Conservation (phyloP, 2,113 vertebrate genomes). For the Noturus placidus region DNA sequence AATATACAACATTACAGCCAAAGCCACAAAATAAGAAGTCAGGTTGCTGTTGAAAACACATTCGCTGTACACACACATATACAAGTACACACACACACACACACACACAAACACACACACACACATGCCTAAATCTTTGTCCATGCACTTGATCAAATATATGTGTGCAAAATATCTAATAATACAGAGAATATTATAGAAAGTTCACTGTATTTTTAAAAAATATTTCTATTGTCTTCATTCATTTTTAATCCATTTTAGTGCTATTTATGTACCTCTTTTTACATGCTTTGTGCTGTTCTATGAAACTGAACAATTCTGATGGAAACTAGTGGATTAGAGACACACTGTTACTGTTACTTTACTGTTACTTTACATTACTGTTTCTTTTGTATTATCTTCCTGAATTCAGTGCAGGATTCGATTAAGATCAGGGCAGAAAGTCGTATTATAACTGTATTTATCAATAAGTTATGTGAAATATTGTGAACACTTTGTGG, state of each 20-base stretch:
- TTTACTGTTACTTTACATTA: neutral
- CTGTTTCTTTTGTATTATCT: neutral
- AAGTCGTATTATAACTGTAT: neutral
- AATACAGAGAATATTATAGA: neutral
- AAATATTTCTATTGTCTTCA: neutral
- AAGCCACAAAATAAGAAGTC: constrained; percentile 66
- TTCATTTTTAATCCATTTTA: neutral
- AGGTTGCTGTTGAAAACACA: constrained; percentile 77
- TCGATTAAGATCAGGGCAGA: neutral
- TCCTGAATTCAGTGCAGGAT: neutral
- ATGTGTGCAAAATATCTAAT: neutral
- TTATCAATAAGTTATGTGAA: constrained; percentile 7
- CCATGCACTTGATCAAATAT: constrained; percentile 12
- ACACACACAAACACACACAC: neutral
- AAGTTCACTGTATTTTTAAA: neutral
- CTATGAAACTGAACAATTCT: neutral
- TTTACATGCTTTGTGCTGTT: constrained; percentile 1
- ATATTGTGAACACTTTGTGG: neutral
- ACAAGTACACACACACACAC: neutral
- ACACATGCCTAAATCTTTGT: neutral
- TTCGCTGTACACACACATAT: neutral
- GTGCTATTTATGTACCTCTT: neutral
- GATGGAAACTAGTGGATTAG: neutral
- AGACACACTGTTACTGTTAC: neutral
- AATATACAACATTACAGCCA: constrained; percentile 61